These are phyloP conservation scores for Cephus nigrinus DNA, from an alignment of 2,888 invertebrate species.

Conservation along the genomic window DNA sequence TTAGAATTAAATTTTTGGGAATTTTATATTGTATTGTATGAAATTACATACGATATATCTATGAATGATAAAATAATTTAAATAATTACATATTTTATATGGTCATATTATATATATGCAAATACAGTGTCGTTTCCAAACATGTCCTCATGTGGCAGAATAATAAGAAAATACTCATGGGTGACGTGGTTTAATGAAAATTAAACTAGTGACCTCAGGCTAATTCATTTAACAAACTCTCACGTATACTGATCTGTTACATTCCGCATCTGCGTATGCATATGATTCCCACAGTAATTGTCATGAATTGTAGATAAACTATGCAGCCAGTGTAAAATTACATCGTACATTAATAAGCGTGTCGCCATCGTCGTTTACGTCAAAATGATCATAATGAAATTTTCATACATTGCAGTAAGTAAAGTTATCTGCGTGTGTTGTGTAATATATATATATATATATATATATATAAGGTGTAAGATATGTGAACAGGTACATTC, in stretches of 20 bases:
- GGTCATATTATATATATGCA: no score
- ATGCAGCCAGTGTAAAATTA: slow-evolving; percentile 25
- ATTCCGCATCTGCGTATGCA: not conserved
- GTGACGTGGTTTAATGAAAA: slow-evolving; percentile 16
- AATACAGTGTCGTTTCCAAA: no score
- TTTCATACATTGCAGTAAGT: no score
- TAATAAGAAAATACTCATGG: slow-evolving; percentile 3
- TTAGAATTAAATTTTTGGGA: no score
- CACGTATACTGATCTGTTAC: slow-evolving; percentile 6
- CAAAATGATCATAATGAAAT: no score
- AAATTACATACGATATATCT: not conserved
- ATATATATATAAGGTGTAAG: no score
- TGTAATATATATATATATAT: no score
- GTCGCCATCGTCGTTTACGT: no score
- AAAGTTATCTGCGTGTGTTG: no score
- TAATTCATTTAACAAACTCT: slow-evolving; percentile 29
- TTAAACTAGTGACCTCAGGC: slow-evolving; percentile 27
- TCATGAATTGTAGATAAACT: slow-evolving; percentile 47
- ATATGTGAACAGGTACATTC: no score
- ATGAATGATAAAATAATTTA: not conserved
- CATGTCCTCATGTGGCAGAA: not conserved
- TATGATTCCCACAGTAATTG: slow-evolving; percentile 49
- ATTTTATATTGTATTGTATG: no score
- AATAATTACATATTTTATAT: not conserved
- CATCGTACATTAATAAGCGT: no score